Conservation (phyloP, 2,113 vertebrate genomes). For the Lates calcarifer region DNA sequence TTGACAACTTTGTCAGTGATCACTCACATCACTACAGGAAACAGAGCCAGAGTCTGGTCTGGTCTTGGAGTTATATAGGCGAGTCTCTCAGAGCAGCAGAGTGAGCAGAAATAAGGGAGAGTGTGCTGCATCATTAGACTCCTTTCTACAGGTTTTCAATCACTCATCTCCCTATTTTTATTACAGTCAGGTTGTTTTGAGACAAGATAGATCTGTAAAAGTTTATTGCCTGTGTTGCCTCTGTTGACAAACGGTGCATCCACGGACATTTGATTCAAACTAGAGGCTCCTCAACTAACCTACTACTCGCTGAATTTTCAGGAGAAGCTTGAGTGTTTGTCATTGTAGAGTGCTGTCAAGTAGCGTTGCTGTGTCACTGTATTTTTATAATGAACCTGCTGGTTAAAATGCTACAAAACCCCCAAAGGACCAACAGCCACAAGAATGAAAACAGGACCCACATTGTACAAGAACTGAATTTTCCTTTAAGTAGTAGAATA, state of each 20-base stretch:
- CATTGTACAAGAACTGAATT: not conserved
- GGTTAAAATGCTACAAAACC: conserved; percentile 9
- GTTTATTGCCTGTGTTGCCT: not conserved
- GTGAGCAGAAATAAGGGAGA: not conserved
- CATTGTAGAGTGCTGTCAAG: not conserved
- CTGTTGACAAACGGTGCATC: not conserved
- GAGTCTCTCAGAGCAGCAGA: not conserved
- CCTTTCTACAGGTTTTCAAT: not conserved
- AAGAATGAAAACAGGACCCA: not conserved
- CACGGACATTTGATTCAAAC: conserved; percentile 1
- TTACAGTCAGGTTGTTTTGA: conserved; percentile 1
- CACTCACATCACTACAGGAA: not conserved
- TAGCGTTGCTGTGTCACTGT: no score
- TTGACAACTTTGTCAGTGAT: not conserved
- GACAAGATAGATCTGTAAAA: conserved; percentile 22
- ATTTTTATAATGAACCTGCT: not conserved
- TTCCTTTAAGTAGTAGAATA: not conserved
- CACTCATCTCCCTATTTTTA: not conserved
- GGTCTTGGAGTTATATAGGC: not conserved
- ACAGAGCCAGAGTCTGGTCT: not conserved
- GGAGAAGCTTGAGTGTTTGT: not conserved
- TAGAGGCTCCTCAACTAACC: not conserved
- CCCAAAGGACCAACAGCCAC: not conserved
- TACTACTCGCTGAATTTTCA: not conserved
- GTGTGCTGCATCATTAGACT: not conserved